Evolutionary conservation across 1,140 invertebrate species (phyloP), one percentile per base, ranked within the genome.

Genomic region (Steinernema feltiae): DNA sequence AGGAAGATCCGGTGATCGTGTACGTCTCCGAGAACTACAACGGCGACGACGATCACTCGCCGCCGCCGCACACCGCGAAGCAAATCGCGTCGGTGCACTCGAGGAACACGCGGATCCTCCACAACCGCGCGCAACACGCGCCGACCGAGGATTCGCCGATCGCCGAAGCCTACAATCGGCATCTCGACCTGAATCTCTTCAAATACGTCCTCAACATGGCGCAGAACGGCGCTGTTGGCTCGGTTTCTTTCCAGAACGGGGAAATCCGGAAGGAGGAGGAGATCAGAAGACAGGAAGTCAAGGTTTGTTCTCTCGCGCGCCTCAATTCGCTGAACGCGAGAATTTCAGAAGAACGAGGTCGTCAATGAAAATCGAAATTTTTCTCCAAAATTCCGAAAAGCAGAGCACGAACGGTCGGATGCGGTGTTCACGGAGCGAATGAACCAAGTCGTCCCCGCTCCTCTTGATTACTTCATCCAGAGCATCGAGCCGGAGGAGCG

Each of bases 21-120:
- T 27, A 17, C 53, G 53, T 63, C 53, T 63, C 53, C 53, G 53
- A 63, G 53, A 7, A 63, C 12, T 63, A 63, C 53, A 63, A 63
- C 53, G 24, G 53, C 53, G 53, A 63, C 53, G 53, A 63, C 15
- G 15, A 27, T 27, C 53, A 7, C 53, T 17, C 2, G 53, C 7
- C 7, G 12, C 24, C 24, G 3, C 12, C 53, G 24, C 12, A 41
- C 12, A 63, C 53, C 15, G 3, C 53, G 15, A 46, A 46, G 41
- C 7, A 46, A n/a, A 46, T n/a, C 41, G 41, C 7, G 7, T 46
- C n/a, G 7, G 41, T 46, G 41, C 41, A 46, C 41, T 46, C 41
- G 7, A 7, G 41, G 7, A 46, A 46, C 41, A n/a, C 41, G n/a
- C 41, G 41, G 7, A 7, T 46, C n/a, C 41, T 46, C n/a, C n/a